Evolutionary conservation across 2,113 vertebrate genomes (phyloP), one percentile per base, ranked within the genome.

Genomic region (Hemiprocne comata): DNA sequence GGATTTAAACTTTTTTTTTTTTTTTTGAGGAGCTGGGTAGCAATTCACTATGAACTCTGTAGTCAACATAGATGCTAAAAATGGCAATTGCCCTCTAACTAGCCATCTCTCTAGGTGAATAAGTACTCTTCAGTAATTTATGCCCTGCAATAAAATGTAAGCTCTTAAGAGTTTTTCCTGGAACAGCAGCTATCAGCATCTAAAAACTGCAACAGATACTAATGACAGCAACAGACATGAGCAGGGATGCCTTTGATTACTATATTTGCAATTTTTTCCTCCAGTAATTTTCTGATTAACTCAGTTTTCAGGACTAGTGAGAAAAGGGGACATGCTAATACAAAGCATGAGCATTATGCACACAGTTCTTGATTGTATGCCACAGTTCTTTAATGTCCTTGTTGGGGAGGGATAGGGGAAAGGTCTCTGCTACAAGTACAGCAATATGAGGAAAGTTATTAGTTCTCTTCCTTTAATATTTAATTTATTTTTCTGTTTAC

Each of bases 351-450:
- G 16, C 53, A 10, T 51, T 67, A 67, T 24, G 6, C 11, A 48
- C 19, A 36, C 18, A 31, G 15, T 36, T 60, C 14, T 48, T 85
- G 13, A 38, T 20, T 46, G 13, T 20, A 1, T 55, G 84, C 48
- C 17, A 33, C 2, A 9, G 23, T 17, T 62, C 19, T 70, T 81
- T 67, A 44, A 78, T 34, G 6, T 23, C 76, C 13, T 72, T 71
- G 7, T 5, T 19, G 9, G 3, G 4, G 14, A 34, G 4, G 2
- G 7, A 7, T 8, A 0, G 9, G 3, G 8, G 14, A 5, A 78
- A 58, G 1, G 2, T 51, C 72, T 89, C 76, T 77, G 23, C 26
- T 46, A 60, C 16, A n/a, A 73, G 10, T 11, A 53, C 16, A 75
- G 5, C 10, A 62, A 23, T 48, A 64, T 81, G 9, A 83, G 46